Conservation (phyloP, 2,797 vertebrate species). For the Clarias pachynema region DNA sequence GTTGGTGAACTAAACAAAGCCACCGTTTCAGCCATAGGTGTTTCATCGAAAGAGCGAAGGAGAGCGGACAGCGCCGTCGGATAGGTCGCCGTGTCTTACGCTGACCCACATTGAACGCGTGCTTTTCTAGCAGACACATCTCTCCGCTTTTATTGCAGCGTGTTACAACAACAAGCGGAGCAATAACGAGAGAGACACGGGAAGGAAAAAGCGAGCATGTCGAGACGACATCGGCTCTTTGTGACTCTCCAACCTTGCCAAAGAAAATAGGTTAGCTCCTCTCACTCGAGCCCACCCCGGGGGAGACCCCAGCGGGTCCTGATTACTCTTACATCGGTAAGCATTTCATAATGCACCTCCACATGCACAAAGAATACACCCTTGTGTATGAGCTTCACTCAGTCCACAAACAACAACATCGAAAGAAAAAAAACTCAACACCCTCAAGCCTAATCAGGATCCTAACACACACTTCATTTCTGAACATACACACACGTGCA, state of each 20-base stretch:
- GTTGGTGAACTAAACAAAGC: conserved; percentile 29
- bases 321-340: conserved; percentile 61
- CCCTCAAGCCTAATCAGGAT: conserved; percentile 18
- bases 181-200: conserved; percentile 13
- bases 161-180: conserved; percentile 43
- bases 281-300: conserved; percentile 57
- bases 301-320: conserved; percentile 59
- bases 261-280: conserved; percentile 75
- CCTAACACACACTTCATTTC: conserved; percentile 22
- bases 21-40: conserved; percentile 37
- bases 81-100: conserved; percentile 73
- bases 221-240: conserved; percentile 41
- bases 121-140: conserved; percentile 57
- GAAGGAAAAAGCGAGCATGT: background rate
- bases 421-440: background rate
- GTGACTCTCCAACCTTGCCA: conserved; percentile 75
- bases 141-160: conserved; percentile 56
- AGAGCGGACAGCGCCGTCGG: conserved; percentile 70
- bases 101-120: conserved; percentile 69
- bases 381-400: conserved; percentile 4
- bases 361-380: conserved; percentile 47
- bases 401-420: conserved; percentile 17
- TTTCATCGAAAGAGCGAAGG: conserved; percentile 27
- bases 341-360: conserved; percentile 59
- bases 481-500: conserved; percentile 2